Percentiles rank a stretch among this genome's conserved stretches.
These are phyloP conservation scores for Urocynchramus pylzowi DNA, from an alignment of 2,113 vertebrate genomes.

Conservation along the genomic window DNA sequence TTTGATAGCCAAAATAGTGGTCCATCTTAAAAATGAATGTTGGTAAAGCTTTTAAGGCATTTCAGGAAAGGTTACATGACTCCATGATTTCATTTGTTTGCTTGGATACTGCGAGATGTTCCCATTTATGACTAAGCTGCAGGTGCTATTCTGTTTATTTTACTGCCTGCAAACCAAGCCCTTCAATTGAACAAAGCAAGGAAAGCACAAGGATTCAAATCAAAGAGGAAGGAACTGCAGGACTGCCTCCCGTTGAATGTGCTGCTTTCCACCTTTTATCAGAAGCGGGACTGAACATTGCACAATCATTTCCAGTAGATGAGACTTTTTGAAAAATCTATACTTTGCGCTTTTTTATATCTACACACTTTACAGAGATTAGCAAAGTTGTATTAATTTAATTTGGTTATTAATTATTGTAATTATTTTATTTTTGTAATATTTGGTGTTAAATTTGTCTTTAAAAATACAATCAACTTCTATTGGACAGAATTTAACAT, in stretches of 20 bases:
- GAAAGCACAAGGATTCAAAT: constrained; percentile 47
- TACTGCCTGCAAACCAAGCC: constrained; percentile 20
- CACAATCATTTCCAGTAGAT: neutral
- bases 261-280: neutral
- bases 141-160: constrained; percentile 66
- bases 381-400: neutral
- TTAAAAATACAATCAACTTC: neutral
- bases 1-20: neutral
- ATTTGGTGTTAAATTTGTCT: neutral
- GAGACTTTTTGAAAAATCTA: neutral
- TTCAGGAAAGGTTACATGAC: neutral
- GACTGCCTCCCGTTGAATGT: neutral
- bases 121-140: constrained; percentile 46
- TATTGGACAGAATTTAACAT: neutral
- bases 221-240: constrained; percentile 58
- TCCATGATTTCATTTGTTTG: constrained; percentile 43
- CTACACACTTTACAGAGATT: neutral
- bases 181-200: constrained; percentile 64
- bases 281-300: neutral
- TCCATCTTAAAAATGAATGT: neutral
- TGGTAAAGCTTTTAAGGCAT: neutral
- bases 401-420: neutral
- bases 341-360: neutral
- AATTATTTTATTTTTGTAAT: neutral
- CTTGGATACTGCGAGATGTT: neutral